Percentiles rank a stretch among this genome's conserved stretches.
phyloP scores from a whole-genome alignment of 2,888 invertebrate species.

The Pelosia muscerda region DNA sequence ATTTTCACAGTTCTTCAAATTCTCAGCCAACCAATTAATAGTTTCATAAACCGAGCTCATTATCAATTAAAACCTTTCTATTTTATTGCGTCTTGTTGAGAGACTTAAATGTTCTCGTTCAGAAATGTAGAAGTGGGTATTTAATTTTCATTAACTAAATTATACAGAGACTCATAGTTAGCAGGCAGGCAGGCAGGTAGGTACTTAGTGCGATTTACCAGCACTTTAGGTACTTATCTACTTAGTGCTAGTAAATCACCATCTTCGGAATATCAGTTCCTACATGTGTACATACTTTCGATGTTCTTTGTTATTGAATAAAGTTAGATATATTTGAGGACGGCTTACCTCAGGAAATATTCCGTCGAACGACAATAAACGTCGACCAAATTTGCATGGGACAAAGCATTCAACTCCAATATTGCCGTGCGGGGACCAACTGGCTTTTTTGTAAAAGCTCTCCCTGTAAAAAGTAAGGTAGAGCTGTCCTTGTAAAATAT shows the following conservation, averaged over 20 bases:
- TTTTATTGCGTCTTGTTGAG: slow-evolving; percentile 33
- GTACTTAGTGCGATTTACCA: background rate
- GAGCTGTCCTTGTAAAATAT: slow-evolving; percentile 12
- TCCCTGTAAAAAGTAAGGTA: slow-evolving; percentile 21
- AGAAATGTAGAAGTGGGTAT: slow-evolving; percentile 1
- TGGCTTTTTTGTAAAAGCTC: slow-evolving; percentile 37
- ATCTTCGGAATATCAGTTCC: background rate
- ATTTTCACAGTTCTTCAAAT: no score
- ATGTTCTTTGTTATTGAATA: slow-evolving; percentile 1
- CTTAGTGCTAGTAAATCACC: background rate
- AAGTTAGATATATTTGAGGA: slow-evolving; percentile 40
- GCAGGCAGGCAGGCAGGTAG: background rate
- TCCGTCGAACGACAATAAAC: slow-evolving; percentile 67
- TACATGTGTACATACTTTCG: background rate
- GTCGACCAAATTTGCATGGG: slow-evolving; percentile 75
- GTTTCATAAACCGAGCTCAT: slow-evolving; percentile 48
- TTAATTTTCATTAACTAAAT: background rate
- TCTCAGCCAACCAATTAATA: slow-evolving; percentile 18
- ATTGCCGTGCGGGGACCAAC: slow-evolving; percentile 61
- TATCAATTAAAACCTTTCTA: slow-evolving; percentile 58
- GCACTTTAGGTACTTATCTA: no score
- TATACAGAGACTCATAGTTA: background rate
- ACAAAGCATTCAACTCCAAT: slow-evolving; percentile 73
- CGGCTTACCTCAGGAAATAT: slow-evolving; percentile 57
- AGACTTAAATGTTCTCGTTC: slow-evolving; percentile 30